Evolutionary conservation across 2,888 invertebrate species (phyloP).

Genomic region (Cerastis rubricosa): DNA sequence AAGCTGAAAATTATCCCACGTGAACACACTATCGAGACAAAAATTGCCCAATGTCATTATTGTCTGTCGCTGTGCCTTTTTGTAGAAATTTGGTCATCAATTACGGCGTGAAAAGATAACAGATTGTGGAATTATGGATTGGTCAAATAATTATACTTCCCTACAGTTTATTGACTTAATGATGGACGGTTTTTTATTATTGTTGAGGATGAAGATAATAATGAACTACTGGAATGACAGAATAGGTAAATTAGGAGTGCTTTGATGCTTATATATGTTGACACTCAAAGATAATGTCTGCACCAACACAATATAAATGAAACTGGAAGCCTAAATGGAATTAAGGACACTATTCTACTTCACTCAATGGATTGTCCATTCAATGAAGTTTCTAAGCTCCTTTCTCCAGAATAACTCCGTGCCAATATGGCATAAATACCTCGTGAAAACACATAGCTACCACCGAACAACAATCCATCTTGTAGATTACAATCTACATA

Average conservation of each 20-base stretch:
- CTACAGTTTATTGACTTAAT: background rate
- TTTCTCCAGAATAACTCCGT: slow-evolving; percentile 43
- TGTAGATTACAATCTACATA: slow-evolving; percentile 59
- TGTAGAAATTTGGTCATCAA: background rate
- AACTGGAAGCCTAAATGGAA: slow-evolving; percentile 7
- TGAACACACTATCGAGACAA: background rate
- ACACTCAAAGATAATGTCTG: background rate
- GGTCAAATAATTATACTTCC: background rate
- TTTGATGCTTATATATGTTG: slow-evolving; percentile 5
- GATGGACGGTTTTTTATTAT: background rate
- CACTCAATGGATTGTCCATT: slow-evolving; percentile 10
- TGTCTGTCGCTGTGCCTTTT: background rate
- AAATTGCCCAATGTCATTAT: background rate
- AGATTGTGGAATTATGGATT: background rate
- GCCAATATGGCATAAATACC: slow-evolving; percentile 55
- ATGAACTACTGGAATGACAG: background rate
- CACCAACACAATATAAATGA: background rate
- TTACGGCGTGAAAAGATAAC: background rate
- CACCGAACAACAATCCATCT: slow-evolving; percentile 52
- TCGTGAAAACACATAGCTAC: slow-evolving; percentile 48
- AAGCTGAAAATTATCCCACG: background rate
- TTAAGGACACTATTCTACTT: slow-evolving; percentile 13
- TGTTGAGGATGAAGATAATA: background rate
- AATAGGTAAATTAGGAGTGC: background rate
- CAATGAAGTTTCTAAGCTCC: slow-evolving; percentile 13